Conservation (phyloP, 1,140 invertebrate species). For the Matsumurasca onukii region DNA sequence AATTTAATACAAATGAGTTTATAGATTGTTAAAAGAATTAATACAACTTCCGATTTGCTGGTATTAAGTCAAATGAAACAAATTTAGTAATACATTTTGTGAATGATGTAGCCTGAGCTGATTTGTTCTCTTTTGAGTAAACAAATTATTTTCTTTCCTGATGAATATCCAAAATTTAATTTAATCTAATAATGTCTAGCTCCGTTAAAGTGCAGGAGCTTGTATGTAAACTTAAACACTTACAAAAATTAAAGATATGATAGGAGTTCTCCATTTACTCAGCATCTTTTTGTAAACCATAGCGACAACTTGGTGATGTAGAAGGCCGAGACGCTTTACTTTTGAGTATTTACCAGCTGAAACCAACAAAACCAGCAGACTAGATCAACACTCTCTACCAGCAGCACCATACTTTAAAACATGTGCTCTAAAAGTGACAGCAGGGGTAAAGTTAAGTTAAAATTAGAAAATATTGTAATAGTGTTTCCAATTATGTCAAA, state of each 20-base stretch:
- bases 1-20: neutral
- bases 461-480: neutral
- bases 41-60: neutral
- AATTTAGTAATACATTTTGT: neutral
- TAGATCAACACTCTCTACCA: neutral
- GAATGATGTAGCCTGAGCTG: neutral
- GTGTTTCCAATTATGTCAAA: neutral
- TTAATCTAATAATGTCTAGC: neutral
- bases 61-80: neutral
- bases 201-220: neutral
- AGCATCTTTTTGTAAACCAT: slow-evolving; percentile 38
- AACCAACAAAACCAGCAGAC: slow-evolving; percentile 3
- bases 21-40: neutral
- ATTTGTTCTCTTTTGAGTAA: neutral
- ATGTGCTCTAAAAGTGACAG: neutral
- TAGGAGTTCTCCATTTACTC: slow-evolving; percentile 28
- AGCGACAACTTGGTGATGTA: slow-evolving; percentile 37
- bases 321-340: slow-evolving; percentile 30
- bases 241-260: slow-evolving; percentile 31
- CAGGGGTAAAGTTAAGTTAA: neutral
- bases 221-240: slow-evolving; percentile 34
- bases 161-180: neutral
- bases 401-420: too few relatives aligned
- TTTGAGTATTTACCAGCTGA: slow-evolving; percentile 32
- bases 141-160: neutral